These are phyloP conservation scores for Nestor notabilis DNA, from an alignment of 2,113 vertebrate genomes.

Conservation along the genomic window DNA sequence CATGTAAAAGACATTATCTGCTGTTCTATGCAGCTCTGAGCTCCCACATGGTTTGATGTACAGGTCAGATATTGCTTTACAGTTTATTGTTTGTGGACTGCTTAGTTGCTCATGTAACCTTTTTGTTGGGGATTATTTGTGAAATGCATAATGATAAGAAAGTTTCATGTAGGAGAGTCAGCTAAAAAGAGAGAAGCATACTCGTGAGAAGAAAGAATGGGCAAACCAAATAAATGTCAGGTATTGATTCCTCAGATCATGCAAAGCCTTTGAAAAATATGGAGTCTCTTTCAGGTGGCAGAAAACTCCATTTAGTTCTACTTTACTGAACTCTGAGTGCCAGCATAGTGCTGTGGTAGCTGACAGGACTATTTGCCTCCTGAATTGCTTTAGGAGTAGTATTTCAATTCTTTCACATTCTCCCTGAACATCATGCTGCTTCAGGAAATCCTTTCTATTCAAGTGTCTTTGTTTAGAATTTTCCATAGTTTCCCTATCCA, in stretches of 20 bases:
- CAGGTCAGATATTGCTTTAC: neutral
- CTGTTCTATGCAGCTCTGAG: neutral
- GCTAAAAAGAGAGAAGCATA: neutral
- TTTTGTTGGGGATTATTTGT: neutral
- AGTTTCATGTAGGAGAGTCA: neutral
- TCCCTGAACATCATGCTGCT: neutral
- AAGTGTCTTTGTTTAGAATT: neutral
- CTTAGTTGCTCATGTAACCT: neutral
- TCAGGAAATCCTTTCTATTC: neutral
- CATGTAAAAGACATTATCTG: neutral
- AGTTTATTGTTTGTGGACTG: neutral
- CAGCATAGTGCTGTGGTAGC: neutral
- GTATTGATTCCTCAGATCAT: neutral
- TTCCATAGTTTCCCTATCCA: neutral
- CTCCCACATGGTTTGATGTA: neutral
- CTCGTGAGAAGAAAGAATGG: neutral
- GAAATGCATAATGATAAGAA: neutral
- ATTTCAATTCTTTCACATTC: neutral
- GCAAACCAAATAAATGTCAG: neutral
- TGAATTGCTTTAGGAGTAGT: neutral
- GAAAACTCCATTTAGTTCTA: neutral
- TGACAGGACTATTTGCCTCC: neutral
- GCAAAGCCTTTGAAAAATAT: neutral
- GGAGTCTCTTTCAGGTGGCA: neutral
- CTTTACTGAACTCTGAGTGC: neutral